Conservation (phyloP, 2,113 vertebrate species). For the Philantomba maxwellii region DNA sequence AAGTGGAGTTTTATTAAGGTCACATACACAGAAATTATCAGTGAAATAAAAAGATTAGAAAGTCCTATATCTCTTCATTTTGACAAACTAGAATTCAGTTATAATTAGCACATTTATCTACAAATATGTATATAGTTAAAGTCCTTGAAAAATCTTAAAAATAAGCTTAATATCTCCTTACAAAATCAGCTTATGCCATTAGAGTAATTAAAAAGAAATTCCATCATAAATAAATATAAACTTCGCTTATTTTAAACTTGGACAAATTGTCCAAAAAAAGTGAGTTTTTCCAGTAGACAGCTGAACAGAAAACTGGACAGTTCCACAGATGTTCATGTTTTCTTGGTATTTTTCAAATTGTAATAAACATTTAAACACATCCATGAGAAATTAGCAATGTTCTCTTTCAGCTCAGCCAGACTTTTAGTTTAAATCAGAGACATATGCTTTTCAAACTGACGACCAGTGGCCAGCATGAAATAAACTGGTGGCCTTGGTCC, state of each 20-base stretch:
- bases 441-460: conserved; percentile 48
- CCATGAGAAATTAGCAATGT: conserved; percentile 42
- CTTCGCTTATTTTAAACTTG: neutral
- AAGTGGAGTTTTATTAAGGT: neutral
- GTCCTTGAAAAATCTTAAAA: conserved; percentile 8
- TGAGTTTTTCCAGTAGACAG: neutral
- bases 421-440: conserved; percentile 31
- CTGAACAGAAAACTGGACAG: neutral
- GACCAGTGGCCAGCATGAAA: conserved; percentile 15
- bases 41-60: neutral
- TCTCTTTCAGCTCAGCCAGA: conserved; percentile 21
- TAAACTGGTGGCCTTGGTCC: neutral
- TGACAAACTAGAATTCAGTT: neutral
- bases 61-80: neutral
- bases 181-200: neutral
- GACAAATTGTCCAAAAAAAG: conserved; percentile 27
- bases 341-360: conserved; percentile 35
- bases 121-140: conserved; percentile 2
- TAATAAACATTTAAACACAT: conserved; percentile 48
- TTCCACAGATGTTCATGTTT: conserved; percentile 31
- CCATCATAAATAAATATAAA: conserved; percentile 3
- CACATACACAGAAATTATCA: neutral
- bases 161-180: neutral
- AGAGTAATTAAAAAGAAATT: conserved; percentile 2
- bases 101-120: neutral